These are phyloP conservation scores for Leptopilina boulardi DNA, from an alignment of 1,140 invertebrate species.

Conservation along the genomic window DNA sequence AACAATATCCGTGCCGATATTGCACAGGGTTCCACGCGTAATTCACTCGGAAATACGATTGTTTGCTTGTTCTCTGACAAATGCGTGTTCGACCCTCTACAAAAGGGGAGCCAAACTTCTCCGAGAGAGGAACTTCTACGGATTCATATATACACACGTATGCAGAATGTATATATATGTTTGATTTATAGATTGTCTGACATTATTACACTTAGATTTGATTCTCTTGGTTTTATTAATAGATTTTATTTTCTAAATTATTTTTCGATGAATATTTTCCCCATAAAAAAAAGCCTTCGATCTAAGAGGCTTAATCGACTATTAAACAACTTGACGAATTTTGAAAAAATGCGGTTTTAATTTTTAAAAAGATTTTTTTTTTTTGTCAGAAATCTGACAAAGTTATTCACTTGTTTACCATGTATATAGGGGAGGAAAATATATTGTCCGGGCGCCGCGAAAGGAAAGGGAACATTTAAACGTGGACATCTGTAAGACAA, in stretches of 20 bases:
- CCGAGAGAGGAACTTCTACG: not conserved
- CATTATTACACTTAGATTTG: not conserved
- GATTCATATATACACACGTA: not conserved
- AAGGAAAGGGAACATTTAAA: slow-evolving; percentile 61
- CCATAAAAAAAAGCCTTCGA: no score
- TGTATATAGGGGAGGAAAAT: not conserved
- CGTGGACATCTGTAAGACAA: slow-evolving; percentile 70
- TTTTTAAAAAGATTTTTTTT: no score
- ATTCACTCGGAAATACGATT: slow-evolving; percentile 29
- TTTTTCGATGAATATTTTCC: no score
- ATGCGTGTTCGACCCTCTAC: not conserved
- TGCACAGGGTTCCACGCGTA: slow-evolving; percentile 48
- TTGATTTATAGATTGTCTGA: slow-evolving; percentile 2
- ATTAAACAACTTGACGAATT: no score
- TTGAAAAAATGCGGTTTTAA: no score
- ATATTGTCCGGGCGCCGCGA: not conserved
- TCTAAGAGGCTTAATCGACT: no score
- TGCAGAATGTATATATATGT: not conserved
- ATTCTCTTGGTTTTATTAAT: not conserved
- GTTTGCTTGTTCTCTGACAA: slow-evolving; percentile 22
- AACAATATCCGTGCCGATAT: slow-evolving; percentile 73
- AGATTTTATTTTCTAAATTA: no score
- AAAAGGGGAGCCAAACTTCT: not conserved
- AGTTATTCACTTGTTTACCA: not conserved
- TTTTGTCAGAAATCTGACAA: not conserved